A percentile compares a stretch with the other conserved stretches of the same genome.
These are phyloP conservation scores for Megaceryle maxima DNA, from an alignment of 2,113 vertebrate genomes.

Conservation along the genomic window DNA sequence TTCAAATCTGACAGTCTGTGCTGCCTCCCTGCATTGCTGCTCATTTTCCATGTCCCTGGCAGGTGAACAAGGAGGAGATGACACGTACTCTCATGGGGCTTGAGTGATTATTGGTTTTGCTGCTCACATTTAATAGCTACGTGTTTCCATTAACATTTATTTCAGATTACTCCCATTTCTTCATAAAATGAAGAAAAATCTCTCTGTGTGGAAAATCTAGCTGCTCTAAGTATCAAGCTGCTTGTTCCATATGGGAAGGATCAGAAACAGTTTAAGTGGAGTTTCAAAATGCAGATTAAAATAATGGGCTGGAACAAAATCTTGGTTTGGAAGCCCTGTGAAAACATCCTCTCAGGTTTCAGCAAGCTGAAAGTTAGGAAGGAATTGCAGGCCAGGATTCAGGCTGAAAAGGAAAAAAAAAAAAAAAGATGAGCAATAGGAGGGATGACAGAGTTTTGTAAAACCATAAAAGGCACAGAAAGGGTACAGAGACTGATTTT, in stretches of 20 bases:
- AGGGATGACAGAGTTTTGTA: neutral
- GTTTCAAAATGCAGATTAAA: conserved; percentile 32
- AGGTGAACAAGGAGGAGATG: conserved; percentile 2
- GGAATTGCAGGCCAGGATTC: neutral
- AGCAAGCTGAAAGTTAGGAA: neutral
- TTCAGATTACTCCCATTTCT: neutral
- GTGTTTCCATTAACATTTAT: neutral
- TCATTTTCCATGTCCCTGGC: neutral
- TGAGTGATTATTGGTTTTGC: neutral
- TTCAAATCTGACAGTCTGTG: neutral
- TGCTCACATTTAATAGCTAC: neutral
- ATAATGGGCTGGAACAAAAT: neutral
- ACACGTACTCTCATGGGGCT: fast-evolving
- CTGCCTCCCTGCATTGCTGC: neutral
- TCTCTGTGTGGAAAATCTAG: neutral
- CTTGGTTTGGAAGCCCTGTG: neutral
- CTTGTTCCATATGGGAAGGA: conserved; percentile 8
- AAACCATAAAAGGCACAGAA: neutral
- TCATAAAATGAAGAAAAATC: neutral
- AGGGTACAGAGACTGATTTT: neutral
- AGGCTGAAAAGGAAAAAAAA: neutral
- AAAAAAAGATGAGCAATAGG: neutral
- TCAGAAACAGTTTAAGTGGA: neutral
- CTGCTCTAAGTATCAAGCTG: neutral
- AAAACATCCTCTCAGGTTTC: neutral